phyloP scores from a whole-genome alignment of 2,888 invertebrate species.

The Ochlodes sylvanus region DNA sequence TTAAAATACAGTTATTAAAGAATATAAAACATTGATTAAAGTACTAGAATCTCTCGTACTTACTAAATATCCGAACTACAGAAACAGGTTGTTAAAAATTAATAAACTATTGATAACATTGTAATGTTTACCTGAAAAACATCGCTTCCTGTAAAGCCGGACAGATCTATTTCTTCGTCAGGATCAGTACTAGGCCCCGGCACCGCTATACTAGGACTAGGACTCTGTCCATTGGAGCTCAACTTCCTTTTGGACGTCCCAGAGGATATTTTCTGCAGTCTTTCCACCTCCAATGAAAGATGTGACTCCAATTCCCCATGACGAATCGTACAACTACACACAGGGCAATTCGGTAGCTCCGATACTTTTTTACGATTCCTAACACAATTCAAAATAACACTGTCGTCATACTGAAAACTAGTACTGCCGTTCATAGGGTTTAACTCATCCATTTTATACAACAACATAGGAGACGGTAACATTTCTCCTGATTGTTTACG shows the following conservation, averaged over 20 bases:
- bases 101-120: neutral
- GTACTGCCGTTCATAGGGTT: slow-evolving; percentile 56
- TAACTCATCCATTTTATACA: slow-evolving; percentile 78
- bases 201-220: slow-evolving; percentile 51
- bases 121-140: slow-evolving; percentile 68
- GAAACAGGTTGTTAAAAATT: too few species aligned
- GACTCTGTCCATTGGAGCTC: slow-evolving; percentile 56
- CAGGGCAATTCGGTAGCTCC: slow-evolving; percentile 93
- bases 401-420: slow-evolving; percentile 65
- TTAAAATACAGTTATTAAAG: too few species aligned
- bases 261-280: slow-evolving; percentile 67
- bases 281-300: slow-evolving; percentile 89
- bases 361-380: slow-evolving; percentile 86
- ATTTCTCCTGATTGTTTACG: slow-evolving; percentile 65
- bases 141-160: slow-evolving; percentile 75
- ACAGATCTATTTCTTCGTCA: slow-evolving; percentile 68
- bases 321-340: slow-evolving; percentile 93
- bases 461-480: slow-evolving; percentile 67
- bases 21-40: too few species aligned
- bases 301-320: slow-evolving; percentile 94
- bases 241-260: slow-evolving; percentile 68
- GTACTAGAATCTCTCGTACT: too few species aligned
- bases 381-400: slow-evolving; percentile 75
- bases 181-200: slow-evolving; percentile 63
- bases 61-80: too few species aligned